These are phyloP conservation scores for Branchellion lobata DNA, from an alignment of 2,888 invertebrate genomes.

Conservation along the genomic window DNA sequence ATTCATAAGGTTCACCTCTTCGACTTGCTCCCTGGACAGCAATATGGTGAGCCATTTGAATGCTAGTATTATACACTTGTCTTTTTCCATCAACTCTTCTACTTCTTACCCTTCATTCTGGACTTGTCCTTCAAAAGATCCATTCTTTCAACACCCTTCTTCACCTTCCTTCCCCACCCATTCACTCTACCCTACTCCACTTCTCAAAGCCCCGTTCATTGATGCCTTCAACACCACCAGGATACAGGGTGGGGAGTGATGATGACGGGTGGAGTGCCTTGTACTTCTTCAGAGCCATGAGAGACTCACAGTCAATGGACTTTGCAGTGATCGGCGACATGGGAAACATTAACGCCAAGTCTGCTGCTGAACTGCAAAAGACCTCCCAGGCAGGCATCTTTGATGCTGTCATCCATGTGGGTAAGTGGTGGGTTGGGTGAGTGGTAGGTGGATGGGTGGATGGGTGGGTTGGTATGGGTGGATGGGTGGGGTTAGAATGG, in stretches of 20 bases:
- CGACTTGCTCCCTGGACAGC: slow-evolving; percentile 54
- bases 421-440: slow-evolving; percentile 41
- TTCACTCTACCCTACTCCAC: neutral
- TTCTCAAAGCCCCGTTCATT: neutral
- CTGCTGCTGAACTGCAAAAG: slow-evolving; percentile 78
- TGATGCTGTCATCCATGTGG: slow-evolving; percentile 82
- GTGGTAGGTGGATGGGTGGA: neutral
- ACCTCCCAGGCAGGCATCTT: slow-evolving; percentile 72
- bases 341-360: slow-evolving; percentile 87
- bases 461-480: neutral
- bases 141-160: neutral
- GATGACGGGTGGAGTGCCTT: slow-evolving; percentile 75
- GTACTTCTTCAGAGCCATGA: slow-evolving; percentile 76
- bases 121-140: neutral
- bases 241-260: slow-evolving; percentile 59
- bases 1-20: slow-evolving; percentile 57
- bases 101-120: too few species aligned
- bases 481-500: neutral
- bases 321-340: slow-evolving; percentile 89
- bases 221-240: too few species aligned
- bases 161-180: neutral
- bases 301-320: slow-evolving; percentile 70
- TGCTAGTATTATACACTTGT: too few species aligned
- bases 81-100: too few species aligned
- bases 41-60: slow-evolving; percentile 55